phyloP scores from a whole-genome alignment of 2,113 vertebrate species.

The Scalopus aquaticus region DNA sequence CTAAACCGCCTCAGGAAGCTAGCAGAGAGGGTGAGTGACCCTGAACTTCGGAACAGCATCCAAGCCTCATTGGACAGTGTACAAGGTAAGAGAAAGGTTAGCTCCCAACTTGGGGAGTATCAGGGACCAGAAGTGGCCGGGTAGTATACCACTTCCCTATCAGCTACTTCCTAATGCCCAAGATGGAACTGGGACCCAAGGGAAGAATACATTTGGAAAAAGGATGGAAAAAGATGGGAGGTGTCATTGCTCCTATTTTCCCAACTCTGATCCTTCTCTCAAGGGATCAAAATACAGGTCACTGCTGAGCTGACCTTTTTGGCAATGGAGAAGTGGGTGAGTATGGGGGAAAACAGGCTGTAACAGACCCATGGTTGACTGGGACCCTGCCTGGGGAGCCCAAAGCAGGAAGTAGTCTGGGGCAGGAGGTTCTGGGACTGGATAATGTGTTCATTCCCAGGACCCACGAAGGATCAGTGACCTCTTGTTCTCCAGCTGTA shows the following conservation, averaged over 20 bases:
- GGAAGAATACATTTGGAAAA: neutral
- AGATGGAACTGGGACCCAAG: neutral
- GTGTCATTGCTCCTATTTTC: conserved; percentile 12
- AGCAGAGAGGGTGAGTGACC: conserved; percentile 63
- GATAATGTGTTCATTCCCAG: conserved; percentile 74
- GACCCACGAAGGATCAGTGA: conserved; percentile 68
- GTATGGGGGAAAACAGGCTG: neutral
- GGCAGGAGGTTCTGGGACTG: conserved; percentile 70
- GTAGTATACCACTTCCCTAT: neutral
- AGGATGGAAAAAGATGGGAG: conserved; percentile 29
- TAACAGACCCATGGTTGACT: neutral
- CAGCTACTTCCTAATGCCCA: conserved; percentile 52
- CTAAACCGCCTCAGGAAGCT: conserved; percentile 75
- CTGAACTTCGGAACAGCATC: conserved; percentile 69
- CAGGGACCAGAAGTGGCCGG: neutral
- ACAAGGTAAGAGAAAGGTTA: conserved; percentile 64
- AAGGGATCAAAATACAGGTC: conserved; percentile 47
- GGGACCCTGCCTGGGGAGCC: conserved; percentile 34
- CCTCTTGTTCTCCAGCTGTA: conserved; percentile 71
- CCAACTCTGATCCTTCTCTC: conserved; percentile 18
- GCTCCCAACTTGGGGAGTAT: neutral
- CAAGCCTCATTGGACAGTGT: conserved; percentile 64
- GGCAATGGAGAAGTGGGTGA: conserved; percentile 55
- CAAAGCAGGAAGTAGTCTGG: conserved; percentile 51
- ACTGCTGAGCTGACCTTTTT: conserved; percentile 56